These are phyloP conservation scores for Harpagifer antarcticus DNA, from an alignment of 2,797 vertebrate species.

Conservation along the genomic window DNA sequence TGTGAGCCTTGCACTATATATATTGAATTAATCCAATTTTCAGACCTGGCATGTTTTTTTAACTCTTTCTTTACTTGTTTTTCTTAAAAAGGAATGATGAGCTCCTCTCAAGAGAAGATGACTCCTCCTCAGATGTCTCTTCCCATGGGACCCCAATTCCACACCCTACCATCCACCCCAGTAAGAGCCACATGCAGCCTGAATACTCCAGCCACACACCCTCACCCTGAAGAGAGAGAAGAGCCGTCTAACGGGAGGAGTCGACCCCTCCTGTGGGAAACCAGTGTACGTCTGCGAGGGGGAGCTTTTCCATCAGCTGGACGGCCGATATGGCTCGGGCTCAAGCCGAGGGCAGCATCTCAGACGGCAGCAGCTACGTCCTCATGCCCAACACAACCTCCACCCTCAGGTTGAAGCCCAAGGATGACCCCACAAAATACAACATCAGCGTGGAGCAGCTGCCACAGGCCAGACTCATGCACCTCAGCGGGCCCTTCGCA, in stretches of 20 bases:
- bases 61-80: slow-evolving; percentile 63
- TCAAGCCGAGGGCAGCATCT: slow-evolving; percentile 85
- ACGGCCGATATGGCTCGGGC: slow-evolving; percentile 91
- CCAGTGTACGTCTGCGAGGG: slow-evolving; percentile 95
- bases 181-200: slow-evolving; percentile 92
- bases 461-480: slow-evolving; percentile 96
- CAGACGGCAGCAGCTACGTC: slow-evolving; percentile 92
- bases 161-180: slow-evolving; percentile 95
- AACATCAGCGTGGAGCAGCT: slow-evolving; percentile 96
- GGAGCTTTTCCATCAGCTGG: slow-evolving; percentile 97
- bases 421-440: slow-evolving; percentile 93
- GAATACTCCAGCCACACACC: slow-evolving; percentile 97
- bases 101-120: slow-evolving; percentile 94
- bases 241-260: slow-evolving; percentile 78
- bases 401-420: slow-evolving; percentile 93
- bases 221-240: slow-evolving; percentile 96
- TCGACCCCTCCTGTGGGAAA: slow-evolving; percentile 86
- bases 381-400: slow-evolving; percentile 95
- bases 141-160: slow-evolving; percentile 93
- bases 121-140: slow-evolving; percentile 88
- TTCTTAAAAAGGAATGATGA: slow-evolving; percentile 88
- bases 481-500: slow-evolving; percentile 91
- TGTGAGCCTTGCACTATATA: slow-evolving; percentile 30
- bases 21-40: slow-evolving; percentile 34
- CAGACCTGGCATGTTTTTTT: background rate